A percentile compares a stretch with the other conserved stretches of the same genome.
These are phyloP conservation scores for Xestia xanthographa DNA, from an alignment of 2,888 invertebrate genomes.

Conservation along the genomic window DNA sequence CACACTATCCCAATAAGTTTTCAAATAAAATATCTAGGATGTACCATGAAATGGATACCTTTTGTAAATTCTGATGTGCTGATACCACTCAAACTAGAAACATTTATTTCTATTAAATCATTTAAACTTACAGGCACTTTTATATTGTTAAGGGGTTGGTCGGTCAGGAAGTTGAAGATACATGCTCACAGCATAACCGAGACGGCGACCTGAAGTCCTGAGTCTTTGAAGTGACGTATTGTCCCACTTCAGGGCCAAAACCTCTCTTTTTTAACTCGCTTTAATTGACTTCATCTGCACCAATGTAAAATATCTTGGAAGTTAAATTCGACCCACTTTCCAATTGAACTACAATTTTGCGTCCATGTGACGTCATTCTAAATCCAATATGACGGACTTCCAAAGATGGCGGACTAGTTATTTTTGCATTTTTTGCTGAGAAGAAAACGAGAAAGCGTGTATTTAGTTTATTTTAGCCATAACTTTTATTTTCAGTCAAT, in stretches of 20 bases:
- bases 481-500: neutral
- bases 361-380: neutral
- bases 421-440: too few species aligned
- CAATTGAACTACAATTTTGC: neutral
- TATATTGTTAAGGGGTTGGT: too few species aligned
- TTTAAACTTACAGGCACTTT: too few species aligned
- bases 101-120: neutral
- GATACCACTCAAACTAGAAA: constrained; percentile 19
- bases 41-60: constrained; percentile 42
- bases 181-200: neutral
- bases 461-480: too few species aligned
- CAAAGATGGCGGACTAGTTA: neutral
- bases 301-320: neutral
- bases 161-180: too few species aligned
- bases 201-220: neutral
- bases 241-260: neutral
- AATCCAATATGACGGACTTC: neutral
- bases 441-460: too few species aligned
- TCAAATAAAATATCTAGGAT: constrained; percentile 1
- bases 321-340: neutral
- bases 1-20: constrained; percentile 13
- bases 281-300: neutral
- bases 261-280: neutral
- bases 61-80: constrained; percentile 7
- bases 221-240: neutral